Evolutionary conservation across 1,140 invertebrate genomes (phyloP), one percentile per base, ranked within the genome.

Genomic region (Drosophila baimaii): DNA sequence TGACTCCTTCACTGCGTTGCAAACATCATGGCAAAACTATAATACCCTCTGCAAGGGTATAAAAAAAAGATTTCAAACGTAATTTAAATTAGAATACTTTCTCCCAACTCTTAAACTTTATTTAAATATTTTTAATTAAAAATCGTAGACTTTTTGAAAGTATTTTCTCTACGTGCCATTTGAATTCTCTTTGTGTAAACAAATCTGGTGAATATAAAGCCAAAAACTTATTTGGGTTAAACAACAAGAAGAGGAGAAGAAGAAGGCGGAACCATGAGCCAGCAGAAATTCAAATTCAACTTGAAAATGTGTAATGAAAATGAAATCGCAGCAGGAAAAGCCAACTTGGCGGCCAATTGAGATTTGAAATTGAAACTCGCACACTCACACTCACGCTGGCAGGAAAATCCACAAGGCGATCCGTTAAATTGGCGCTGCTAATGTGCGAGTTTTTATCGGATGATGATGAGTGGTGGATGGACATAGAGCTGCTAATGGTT

Each of bases 331-430:
- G 65, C 65, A 57, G 41, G 65, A 58, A 81, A 75, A 69, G 31
- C 56, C 57, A 78, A 80, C 71, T 83, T 83, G 77, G 62, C 63
- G 71, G 73, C 51, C 81, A 84, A 80, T 73, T 85, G 81, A 80
- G 78, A 77, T 77, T 68, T 63, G 79, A 85, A 85, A 86, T 83
- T 71, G 81, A 83, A 84, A 85, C 68, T 71, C 71, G 79, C 83
- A 82, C 79, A 81, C 78, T 81, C 70, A 73, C 49, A 66, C 21
- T 23, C 13, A 15, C 25, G 21, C 3, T 15, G 25, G 15, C 37
- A 56, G 25, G 35, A 44, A 52, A 75, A 75, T 43, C 31, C 29
- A 49, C 19, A 33, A 43, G 12, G 35, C 44, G 69, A 47, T 63
- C 57, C 71, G 58, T 64, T 76, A 75, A 76, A 76, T 76, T 75